Conservation (phyloP, 2,113 vertebrate species). For the Grus americana region DNA sequence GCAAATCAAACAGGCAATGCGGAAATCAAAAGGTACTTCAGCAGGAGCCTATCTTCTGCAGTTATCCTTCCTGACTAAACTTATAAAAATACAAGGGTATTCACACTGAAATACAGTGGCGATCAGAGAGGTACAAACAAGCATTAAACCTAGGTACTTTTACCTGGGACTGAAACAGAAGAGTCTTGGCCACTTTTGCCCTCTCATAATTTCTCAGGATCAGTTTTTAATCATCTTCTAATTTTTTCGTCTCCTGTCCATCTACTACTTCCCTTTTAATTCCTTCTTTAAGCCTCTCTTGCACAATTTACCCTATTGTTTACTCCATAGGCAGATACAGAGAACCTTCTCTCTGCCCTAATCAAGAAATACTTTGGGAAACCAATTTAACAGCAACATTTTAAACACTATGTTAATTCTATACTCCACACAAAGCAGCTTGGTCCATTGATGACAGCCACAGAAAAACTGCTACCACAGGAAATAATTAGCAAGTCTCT, state of each 20-base stretch:
- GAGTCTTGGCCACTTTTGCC: not conserved
- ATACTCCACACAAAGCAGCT: not conserved
- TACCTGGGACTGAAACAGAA: not conserved
- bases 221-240: not conserved
- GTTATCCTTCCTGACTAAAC: not conserved
- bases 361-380: not conserved
- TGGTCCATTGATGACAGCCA: not conserved
- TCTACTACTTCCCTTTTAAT: not conserved
- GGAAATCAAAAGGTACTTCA: not conserved
- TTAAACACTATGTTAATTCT: not conserved
- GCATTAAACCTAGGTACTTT: not conserved
- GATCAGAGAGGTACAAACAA: not conserved
- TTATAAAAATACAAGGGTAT: not conserved
- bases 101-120: not conserved
- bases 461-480: not conserved
- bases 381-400: not conserved
- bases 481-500: not conserved
- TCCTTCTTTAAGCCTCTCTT: not conserved
- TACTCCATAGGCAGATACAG: not conserved
- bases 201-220: not conserved
- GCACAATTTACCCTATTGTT: not conserved
- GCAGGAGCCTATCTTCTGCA: not conserved
- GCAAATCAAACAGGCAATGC: not conserved
- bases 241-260: not conserved
- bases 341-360: not conserved